Evolutionary conservation across 2,797 vertebrate genomes (phyloP), one percentile per base, ranked within the genome.

Genomic region (Typhlichthys eigenmanni): DNA sequence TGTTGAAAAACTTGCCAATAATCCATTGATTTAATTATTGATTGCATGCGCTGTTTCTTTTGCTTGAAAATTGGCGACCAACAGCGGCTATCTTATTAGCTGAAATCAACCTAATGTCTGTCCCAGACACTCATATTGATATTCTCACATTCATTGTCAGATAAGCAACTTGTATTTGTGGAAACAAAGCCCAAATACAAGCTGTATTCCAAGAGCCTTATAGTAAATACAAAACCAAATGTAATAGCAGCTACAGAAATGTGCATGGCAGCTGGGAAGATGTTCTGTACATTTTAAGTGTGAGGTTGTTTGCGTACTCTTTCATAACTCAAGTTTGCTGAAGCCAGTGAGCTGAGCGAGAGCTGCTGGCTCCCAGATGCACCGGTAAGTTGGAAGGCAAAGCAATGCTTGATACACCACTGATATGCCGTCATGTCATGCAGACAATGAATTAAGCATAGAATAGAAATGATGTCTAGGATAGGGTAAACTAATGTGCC

Each of bases 71-170:
- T 16, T 29, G 57, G 68, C 64, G 34, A 61, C 13, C 19, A 24
- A 6, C 48, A 53, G 72, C 47, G 47, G 59, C 24, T 64, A 55
- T 72, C 62, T 69, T 64, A 76, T 68, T 57, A 45, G 0, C 1
- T 51, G 55, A 72, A 55, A 11, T 43, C 32, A 2, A 49, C 58
- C 55, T 14, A 2, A 16, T 45, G 55, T 52, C 64, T 38, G 49
- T 12, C 45, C 14, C 48, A 64, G 57, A 69, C 58, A 65, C 46
- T 32, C 14, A 38, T 51, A 59, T 75, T 69, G 63, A 71, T 71
- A 69, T 69, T 64, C 58, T 47, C 55, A 4, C 48, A 60, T 59
- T 66, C 49, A 64, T 75, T 79, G 69, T 47, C 62, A 77, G 67
- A 62, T 55, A 64, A 64, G 60, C 57, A 59, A 60, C 60, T 58